Evolutionary conservation across 2,113 vertebrate species (phyloP), one percentile per base, ranked within the genome.

Genomic region (Pelmatolapia mariae): DNA sequence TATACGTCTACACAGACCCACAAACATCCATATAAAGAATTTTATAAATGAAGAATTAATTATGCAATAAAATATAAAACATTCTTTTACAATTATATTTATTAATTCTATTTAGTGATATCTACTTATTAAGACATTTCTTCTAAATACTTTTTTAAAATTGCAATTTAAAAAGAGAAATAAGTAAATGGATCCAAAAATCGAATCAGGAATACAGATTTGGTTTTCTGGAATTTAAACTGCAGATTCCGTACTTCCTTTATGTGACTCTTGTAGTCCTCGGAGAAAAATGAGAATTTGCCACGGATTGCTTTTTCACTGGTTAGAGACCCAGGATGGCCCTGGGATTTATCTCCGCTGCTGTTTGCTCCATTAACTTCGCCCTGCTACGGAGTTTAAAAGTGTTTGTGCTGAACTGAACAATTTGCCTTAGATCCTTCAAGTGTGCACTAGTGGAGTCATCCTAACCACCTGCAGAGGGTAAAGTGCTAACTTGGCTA

Each of bases 131-230:
- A 6, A 24, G 36, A 43, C 11, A 40, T 40, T 40, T 38, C 36
- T 68, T 68, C 4, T 0, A 68, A 68, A 38, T 13, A 13, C 15
- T 22, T 68, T 38, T 68, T 22, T 22, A 8, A 68, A 68, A 40
- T 38, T 68, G 33, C 63, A 68, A 5, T 22, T 68, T 68, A 68
- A 68, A 68, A 68, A 68, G 33, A 5, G 11, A 68, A 40, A 68
- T 22, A 22, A 22, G 7, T 40, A 40, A 68, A 68, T 13, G 33
- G 19, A 13, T 68, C n/a, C 63, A 68, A 40, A 68, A 22, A 40
- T 66, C 10, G 0, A 13, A 66, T 68, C 36, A 15, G 33, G 19
- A 22, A 68, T 68, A 1, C 33, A 68, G 0, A 68, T 68, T 0
- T 2, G 19, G 36, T 40, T 22, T 40, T 40, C 63, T 40, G 63